Conservation (phyloP, 1,140 invertebrate species). For the Apis dorsata region DNA sequence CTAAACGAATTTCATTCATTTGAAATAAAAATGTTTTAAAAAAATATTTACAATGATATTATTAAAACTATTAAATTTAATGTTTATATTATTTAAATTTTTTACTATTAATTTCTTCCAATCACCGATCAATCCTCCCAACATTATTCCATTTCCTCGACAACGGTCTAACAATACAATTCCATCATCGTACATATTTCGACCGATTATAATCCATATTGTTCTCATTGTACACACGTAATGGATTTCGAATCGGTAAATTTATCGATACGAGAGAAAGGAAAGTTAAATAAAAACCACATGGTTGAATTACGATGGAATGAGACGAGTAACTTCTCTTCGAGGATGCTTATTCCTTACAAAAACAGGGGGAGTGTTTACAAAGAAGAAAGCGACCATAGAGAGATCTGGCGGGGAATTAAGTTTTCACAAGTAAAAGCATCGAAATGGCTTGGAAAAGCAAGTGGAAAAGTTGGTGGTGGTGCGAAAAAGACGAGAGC, state of each 20-base stretch:
- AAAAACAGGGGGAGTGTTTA: constrained; percentile 20
- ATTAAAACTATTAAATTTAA: too few species aligned
- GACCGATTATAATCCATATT: not conserved
- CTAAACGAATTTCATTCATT: too few species aligned
- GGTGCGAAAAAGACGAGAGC: not conserved
- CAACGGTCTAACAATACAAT: too few species aligned
- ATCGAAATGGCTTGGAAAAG: constrained; percentile 17
- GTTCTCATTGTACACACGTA: not conserved
- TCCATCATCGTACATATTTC: too few species aligned
- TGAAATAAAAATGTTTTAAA: too few species aligned
- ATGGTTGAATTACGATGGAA: too few species aligned
- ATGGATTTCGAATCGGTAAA: not conserved
- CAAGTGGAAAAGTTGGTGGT: constrained; percentile 3
- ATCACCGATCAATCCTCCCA: too few species aligned
- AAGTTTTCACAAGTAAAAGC: constrained; percentile 40
- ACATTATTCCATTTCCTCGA: too few species aligned
- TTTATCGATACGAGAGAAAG: not conserved
- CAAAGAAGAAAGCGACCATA: not conserved
- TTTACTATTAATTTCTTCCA: too few species aligned
- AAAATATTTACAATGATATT: too few species aligned
- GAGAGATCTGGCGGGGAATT: not conserved
- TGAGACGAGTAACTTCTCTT: not conserved
- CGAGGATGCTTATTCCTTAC: constrained; percentile 14
- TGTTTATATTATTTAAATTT: too few species aligned
- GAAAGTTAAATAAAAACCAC: not conserved